Base-by-base conservation (phyloP, 2,797 vertebrate species). In the Ctenopoma kingsleyae region DNA sequence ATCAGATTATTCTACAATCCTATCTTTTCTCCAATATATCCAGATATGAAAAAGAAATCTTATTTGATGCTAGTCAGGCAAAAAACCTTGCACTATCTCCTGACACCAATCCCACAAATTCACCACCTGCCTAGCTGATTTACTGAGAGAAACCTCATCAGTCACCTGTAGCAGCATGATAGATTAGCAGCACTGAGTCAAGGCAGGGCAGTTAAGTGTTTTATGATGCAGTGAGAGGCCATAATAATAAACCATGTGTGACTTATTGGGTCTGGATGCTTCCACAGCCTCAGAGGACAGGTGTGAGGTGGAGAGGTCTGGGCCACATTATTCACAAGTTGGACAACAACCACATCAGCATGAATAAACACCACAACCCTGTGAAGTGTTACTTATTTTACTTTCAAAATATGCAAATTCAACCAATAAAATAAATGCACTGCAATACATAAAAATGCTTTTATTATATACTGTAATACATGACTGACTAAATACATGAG, bases 191-290 rank as follows among this genome's bases (percentile, higher is more conserved):
- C 61, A 50, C 67, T 25, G 72, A 83, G 80, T 87, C 78, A 78
- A 82, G 76, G 87, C 81, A 73, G 77, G 61, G 74, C 85, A 84
- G 78, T 86, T 86, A 88, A 91, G 89, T 89, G 85, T 87, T 93
- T 92, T 91, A 93, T 86, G 88, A 89, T 78, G 84, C 87, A 74
- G 74, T 41, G 65, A 73, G 78, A 88, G 82, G 85, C 89, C 68
- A 77, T 88, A 81, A 89, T 86, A 90, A 91, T 92, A 92, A 92
- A 93, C 74, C 69, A 76, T 75, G 83, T 81, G 83, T 90, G 86
- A 92, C 82, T 90, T 90, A 91, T 86, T 68, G 76, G 68, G 50
- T 68, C 61, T 76, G 78, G 83, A 75, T 72, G 87, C 74, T 67
- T 78, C 78, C 40, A 40, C 56, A 58, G 80, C 74, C 77, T 78